Base-by-base conservation (phyloP, 2,888 invertebrate genomes). In the Alloplasta piceator region DNA sequence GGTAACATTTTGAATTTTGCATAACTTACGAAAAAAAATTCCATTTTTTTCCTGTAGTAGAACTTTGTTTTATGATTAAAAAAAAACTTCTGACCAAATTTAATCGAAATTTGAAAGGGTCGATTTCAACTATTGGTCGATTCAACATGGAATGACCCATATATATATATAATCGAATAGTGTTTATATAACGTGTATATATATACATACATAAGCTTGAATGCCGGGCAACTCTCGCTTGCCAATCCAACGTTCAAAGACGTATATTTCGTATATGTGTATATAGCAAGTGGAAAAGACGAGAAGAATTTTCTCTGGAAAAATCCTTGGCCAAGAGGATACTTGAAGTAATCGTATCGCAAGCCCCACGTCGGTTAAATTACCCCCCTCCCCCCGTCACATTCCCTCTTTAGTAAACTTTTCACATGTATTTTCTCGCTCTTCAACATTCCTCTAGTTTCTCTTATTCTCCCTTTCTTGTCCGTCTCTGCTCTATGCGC, bases 401-500 rank as follows among this genome's bases (percentile, higher is more conserved):
- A 26, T 48, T 16, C 66, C 58, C 55, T 56, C 70, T 75, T 56
- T 48, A 14, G 66, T 46, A 67, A 67, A 78, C 48, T 75, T 82
- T 78, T 52, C 10, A 43, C 58, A 70, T 14, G 71, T 66, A 76
- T 74, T 82, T 56, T 64, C 46, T 46, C 43, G 61, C 74, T 66
- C 26, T 26, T 58, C 10, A 46, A 50, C 56, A 70, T 58, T 77
- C 60, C 71, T 48, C 72, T 61, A 56, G 46, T 64, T 67, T 72
- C 52, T 66, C 71, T 63, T 43, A 9, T 16, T 12, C 38, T 48
- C n/a, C 66, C 16, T 6, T 26, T 36, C 41, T 39, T 67, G 14
- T 83, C 78, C 70, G 74, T 78, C 79, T 79, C 78, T 82, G 83
- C 82, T 84, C 71, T 82, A 80, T 73, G 6, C 72, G 43, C 58